Base-by-base conservation (phyloP, 1,140 invertebrate genomes). In the Anagrus nilaparvatae region DNA sequence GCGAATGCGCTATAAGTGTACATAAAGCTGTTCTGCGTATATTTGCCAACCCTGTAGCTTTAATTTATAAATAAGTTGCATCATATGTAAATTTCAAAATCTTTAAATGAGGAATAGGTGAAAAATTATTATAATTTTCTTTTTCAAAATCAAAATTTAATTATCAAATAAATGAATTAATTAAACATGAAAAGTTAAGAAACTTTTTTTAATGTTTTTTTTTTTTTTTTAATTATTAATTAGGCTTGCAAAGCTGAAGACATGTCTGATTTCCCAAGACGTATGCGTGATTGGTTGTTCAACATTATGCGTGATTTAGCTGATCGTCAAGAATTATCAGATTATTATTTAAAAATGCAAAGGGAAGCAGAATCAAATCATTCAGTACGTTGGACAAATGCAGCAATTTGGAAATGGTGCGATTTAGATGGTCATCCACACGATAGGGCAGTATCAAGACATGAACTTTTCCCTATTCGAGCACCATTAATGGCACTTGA, bases 261-360 rank as follows among this genome's bases (percentile, higher is more conserved):
- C 61, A 84, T 94, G 79, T 69, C 76, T 5, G 89, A 94, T 69
- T 94, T 93, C 65, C 89, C 89, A 16, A 75, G 90, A 17, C 77
- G 92, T 51, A 96, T 96, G 91, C 78, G 89, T 29, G 92, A 96
- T 55, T 96, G 92, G 92, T 76, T 96, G 6, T 96, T 93, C 73
- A 92, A 93, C 72, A 85, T 95, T 37, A 91, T 94, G 89, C 78
- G 87, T 44, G 91, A 95, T 69, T 70, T 95, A 61, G 91, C 92
- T 36, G 87, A 93, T 59, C 75, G 89, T 50, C 73, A 85, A 55
- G 89, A 93, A 64, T 69, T 95, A 4, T 78, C 82, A n/a, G 75
- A 81, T 5, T 76, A 91, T 57, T 93, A 85, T 57, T 70, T 87
- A 58, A 73, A 81, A 62, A 81, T 94, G 81, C 84, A 94, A 69